Conservation (phyloP, 2,888 invertebrate species). For the Helicoverpa assulta region DNA sequence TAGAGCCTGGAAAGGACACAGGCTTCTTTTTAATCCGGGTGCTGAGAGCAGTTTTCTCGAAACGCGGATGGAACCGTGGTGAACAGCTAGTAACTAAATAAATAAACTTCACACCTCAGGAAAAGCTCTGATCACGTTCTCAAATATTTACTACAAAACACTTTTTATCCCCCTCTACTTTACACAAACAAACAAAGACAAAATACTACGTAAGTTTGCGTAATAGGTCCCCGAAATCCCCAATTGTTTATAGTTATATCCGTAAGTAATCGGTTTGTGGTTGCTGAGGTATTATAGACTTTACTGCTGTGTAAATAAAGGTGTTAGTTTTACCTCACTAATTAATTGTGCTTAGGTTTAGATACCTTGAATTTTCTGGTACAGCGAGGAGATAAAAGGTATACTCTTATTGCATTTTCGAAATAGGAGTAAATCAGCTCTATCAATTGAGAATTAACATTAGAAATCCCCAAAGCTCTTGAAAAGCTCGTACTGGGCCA, state of each 20-base stretch:
- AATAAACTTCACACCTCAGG: background rate
- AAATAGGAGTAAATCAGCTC: too few relatives aligned
- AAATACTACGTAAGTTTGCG: constrained; percentile 31
- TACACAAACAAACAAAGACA: constrained; percentile 14
- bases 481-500: too few relatives aligned
- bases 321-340: constrained; percentile 36
- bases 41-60: too few relatives aligned
- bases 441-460: too few relatives aligned
- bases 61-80: too few relatives aligned
- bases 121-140: background rate
- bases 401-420: background rate
- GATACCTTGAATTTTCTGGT: background rate
- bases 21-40: too few relatives aligned
- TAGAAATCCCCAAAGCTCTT: too few relatives aligned
- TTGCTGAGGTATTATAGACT: constrained; percentile 43
- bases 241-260: constrained; percentile 67
- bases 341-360: constrained; percentile 43
- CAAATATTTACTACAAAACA: background rate
- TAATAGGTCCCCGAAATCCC: constrained; percentile 55
- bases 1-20: too few relatives aligned
- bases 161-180: background rate
- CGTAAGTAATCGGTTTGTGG: constrained; percentile 46
- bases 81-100: too few relatives aligned
- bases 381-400: background rate
- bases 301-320: constrained; percentile 17